phyloP scores from a whole-genome alignment of 2,888 invertebrate species.

The Arrhopalites spinosus region DNA sequence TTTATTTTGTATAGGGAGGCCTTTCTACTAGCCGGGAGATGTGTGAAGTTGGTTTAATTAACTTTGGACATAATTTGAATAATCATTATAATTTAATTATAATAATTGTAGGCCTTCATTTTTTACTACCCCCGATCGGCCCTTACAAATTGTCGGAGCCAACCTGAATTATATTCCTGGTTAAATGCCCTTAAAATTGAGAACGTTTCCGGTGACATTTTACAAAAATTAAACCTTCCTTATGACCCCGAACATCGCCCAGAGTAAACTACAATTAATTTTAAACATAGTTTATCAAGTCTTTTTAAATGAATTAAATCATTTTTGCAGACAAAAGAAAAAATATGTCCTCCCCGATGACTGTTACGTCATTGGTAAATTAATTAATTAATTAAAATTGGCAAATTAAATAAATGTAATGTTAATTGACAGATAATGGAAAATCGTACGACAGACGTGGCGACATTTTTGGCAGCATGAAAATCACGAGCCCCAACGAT shows the following conservation, averaged over 20 bases:
- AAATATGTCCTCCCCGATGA: conserved; percentile 13
- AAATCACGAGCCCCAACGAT: neutral
- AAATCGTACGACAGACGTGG: neutral
- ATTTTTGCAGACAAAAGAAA: neutral
- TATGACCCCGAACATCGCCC: neutral
- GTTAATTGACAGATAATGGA: neutral
- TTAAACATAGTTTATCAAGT: neutral
- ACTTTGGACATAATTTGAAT: no score
- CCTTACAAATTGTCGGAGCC: conserved; percentile 80
- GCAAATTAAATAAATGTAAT: no score
- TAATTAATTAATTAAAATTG: neutral
- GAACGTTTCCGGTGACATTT: neutral
- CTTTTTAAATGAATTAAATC: no score
- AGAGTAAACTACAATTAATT: neutral
- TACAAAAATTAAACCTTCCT: conserved; percentile 1
- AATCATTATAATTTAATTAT: no score
- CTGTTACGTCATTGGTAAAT: conserved; percentile 1
- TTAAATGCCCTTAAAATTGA: conserved; percentile 73
- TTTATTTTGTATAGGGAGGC: neutral
- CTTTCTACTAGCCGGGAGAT: conserved; percentile 75
- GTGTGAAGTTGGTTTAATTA: no score
- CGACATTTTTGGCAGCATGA: neutral
- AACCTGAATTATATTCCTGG: conserved; percentile 82
- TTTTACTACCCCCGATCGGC: conserved; percentile 81
- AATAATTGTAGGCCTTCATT: conserved; percentile 78